Percentiles rank a stretch among this genome's conserved stretches.
Evolutionary conservation across 2,113 vertebrate species (phyloP).

Genomic region (Notechis scutatus): DNA sequence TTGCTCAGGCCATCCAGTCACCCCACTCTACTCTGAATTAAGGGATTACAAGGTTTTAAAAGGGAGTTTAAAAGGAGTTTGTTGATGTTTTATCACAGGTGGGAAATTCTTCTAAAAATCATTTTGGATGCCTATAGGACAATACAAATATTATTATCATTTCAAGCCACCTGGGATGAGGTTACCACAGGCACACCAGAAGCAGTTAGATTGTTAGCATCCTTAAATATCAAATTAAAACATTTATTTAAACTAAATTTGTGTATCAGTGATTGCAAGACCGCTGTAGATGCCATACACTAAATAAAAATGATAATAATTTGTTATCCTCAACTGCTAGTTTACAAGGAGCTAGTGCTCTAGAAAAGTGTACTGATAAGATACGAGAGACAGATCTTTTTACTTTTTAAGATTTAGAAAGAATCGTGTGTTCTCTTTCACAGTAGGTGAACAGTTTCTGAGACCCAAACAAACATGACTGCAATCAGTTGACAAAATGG

Average conservation of each 20-base stretch:
- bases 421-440: conserved; percentile 3
- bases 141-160: background rate
- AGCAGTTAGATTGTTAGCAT: background rate
- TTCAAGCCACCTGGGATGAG: background rate
- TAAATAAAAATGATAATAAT: background rate
- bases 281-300: background rate
- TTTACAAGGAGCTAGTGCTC: conserved; percentile 23
- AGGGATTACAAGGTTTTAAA: background rate
- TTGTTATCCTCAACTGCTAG: conserved; percentile 15
- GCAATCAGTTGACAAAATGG: conserved; percentile 6
- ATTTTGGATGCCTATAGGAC: background rate
- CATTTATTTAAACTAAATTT: background rate
- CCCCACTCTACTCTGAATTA: background rate
- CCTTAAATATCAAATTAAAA: background rate
- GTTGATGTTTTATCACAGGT: too few relatives aligned
- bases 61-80: background rate
- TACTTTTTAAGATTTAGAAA: conserved; percentile 13
- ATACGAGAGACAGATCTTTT: background rate
- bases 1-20: background rate
- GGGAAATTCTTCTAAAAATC: background rate
- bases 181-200: background rate
- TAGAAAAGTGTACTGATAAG: conserved; percentile 32
- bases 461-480: background rate
- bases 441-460: conserved; percentile 15
- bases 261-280: background rate